These are phyloP conservation scores for Charina bottae DNA, from an alignment of 2,113 vertebrate species.

Conservation along the genomic window DNA sequence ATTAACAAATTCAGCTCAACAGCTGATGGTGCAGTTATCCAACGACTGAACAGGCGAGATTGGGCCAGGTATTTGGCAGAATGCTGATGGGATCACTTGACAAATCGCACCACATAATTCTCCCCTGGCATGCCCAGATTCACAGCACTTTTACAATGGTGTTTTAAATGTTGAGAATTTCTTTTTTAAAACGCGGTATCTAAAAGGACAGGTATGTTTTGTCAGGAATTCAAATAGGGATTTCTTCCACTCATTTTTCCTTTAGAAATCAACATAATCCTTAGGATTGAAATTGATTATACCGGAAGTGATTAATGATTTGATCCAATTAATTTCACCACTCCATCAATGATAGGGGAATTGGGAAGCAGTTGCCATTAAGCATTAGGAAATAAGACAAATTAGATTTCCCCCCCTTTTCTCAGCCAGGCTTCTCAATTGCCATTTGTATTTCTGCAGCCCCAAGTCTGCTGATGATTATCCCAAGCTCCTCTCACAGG, in stretches of 20 bases:
- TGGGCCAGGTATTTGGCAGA: background rate
- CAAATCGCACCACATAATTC: background rate
- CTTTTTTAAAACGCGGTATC: background rate
- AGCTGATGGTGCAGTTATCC: background rate
- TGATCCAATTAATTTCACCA: background rate
- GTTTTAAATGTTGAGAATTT: background rate
- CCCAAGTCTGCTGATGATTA: background rate
- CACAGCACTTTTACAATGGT: background rate
- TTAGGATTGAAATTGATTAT: background rate
- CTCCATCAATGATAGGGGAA: background rate
- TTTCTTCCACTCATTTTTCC: background rate
- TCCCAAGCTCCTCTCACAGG: background rate
- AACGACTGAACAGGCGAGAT: no score
- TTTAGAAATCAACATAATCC: background rate
- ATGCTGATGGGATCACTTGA: background rate
- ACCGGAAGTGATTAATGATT: background rate
- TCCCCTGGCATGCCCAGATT: background rate
- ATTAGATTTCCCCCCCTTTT: background rate
- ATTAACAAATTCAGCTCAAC: background rate
- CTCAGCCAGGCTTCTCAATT: background rate
- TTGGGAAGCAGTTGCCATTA: rapidly evolving
- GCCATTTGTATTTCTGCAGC: background rate
- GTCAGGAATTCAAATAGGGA: background rate
- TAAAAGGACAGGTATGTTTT: background rate
- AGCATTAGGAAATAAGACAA: background rate